A percentile compares a stretch with the other conserved stretches of the same genome.
Conservation (phyloP, 2,113 vertebrate genomes). For the Irena cyanogastra region DNA sequence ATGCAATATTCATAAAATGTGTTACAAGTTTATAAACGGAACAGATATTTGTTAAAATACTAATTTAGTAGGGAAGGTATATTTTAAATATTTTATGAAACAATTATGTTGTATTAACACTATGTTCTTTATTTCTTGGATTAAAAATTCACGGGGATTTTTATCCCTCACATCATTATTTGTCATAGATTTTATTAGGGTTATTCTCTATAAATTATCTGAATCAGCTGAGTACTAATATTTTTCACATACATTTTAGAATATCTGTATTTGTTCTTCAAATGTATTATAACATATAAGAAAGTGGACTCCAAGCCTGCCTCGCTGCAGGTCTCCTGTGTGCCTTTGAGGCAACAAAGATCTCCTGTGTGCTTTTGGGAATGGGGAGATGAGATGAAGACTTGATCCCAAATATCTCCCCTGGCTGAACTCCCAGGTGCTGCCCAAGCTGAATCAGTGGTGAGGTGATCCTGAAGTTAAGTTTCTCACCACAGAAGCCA, state of each 20-base stretch:
- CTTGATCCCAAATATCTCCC: fast-evolving
- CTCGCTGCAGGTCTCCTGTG: background rate
- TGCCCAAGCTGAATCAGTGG: background rate
- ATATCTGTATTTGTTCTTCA: background rate
- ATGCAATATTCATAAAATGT: background rate
- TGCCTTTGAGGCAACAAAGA: background rate
- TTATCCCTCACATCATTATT: background rate
- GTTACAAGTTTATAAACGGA: background rate
- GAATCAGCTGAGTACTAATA: background rate
- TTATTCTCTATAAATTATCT: background rate
- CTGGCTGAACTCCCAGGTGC: background rate
- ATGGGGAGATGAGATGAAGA: background rate
- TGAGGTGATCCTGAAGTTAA: fast-evolving
- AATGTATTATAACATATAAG: background rate
- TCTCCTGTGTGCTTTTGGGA: background rate
- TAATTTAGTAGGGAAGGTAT: background rate
- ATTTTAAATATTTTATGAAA: constrained; percentile 61
- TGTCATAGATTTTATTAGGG: background rate
- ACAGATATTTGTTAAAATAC: background rate
- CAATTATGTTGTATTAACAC: background rate
- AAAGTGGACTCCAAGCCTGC: background rate
- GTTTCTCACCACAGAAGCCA: background rate
- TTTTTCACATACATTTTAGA: background rate
- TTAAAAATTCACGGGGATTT: constrained; percentile 22
- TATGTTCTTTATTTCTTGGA: constrained; percentile 13